A percentile compares a stretch with the other conserved stretches of the same genome.
These are phyloP conservation scores for Pseudopleuronectes americanus DNA, from an alignment of 2,797 vertebrate species.

Conservation along the genomic window DNA sequence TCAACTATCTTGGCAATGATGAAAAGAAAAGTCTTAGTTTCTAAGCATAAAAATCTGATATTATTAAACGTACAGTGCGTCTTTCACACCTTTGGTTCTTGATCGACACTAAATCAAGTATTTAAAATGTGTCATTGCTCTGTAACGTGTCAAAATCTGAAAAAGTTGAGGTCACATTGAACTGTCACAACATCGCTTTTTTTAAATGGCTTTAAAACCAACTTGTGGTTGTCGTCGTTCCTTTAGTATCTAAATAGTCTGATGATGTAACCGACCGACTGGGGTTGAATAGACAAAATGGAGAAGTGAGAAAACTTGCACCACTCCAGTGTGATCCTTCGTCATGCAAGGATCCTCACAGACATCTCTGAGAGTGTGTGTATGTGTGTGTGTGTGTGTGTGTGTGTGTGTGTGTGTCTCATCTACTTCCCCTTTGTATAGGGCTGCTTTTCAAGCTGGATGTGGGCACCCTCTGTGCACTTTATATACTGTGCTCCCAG, in stretches of 20 bases:
- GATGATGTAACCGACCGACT: neutral
- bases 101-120: no score
- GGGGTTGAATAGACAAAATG: conserved; percentile 14
- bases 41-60: no score
- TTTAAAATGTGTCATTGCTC: no score
- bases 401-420: conserved; percentile 18
- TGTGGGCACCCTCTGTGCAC: conserved; percentile 63
- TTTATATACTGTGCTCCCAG: conserved; percentile 51
- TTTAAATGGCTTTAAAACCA: neutral
- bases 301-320: neutral
- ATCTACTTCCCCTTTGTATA: conserved; percentile 47
- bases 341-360: conserved; percentile 9
- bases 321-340: conserved; percentile 17
- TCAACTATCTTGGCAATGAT: neutral
- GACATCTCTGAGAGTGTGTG: conserved; percentile 21
- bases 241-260: no score
- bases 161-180: no score
- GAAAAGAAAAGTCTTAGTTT: neutral
- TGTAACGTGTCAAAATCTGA: no score
- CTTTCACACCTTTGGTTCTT: no score
- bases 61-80: no score
- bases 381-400: conserved; percentile 7
- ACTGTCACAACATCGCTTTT: no score
- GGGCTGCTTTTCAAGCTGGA: conserved; percentile 58
- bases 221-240: no score